A percentile compares a stretch with the other conserved stretches of the same genome.
Conservation (phyloP, 2,113 vertebrate species). For the Dendropsophus ebraccatus region DNA sequence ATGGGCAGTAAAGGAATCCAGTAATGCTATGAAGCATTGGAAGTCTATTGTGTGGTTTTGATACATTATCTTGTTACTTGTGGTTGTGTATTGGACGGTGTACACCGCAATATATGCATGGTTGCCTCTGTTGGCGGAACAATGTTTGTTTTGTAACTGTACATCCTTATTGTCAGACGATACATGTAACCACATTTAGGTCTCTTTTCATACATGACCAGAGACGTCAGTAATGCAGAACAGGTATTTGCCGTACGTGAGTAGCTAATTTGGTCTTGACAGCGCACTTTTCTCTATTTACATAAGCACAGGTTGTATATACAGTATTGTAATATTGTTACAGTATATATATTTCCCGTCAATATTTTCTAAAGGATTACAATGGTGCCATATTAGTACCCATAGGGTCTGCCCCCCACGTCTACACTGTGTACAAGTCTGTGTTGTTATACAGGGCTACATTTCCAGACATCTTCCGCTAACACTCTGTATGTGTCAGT, state of each 20-base stretch:
- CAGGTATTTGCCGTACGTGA: slow-evolving; percentile 13
- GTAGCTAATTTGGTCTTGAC: background rate
- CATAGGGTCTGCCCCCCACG: too few species aligned
- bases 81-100: background rate
- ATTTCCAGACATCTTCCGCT: too few species aligned
- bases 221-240: slow-evolving; percentile 13
- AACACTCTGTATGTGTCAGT: background rate
- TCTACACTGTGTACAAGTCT: too few species aligned
- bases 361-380: too few species aligned
- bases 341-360: too few species aligned
- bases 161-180: slow-evolving; percentile 18
- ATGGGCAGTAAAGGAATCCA: background rate
- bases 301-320: background rate
- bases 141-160: slow-evolving; percentile 3
- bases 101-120: background rate
- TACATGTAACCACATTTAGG: slow-evolving; percentile 20
- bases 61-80: slow-evolving; percentile 1
- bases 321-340: background rate
- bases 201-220: background rate
- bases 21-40: background rate
- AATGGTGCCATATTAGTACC: too few species aligned
- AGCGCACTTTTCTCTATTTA: background rate
- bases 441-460: too few species aligned
- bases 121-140: background rate
- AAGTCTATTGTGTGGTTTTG: background rate